Conservation (phyloP, 2,113 vertebrate genomes). For the Corythornis vintsioides region DNA sequence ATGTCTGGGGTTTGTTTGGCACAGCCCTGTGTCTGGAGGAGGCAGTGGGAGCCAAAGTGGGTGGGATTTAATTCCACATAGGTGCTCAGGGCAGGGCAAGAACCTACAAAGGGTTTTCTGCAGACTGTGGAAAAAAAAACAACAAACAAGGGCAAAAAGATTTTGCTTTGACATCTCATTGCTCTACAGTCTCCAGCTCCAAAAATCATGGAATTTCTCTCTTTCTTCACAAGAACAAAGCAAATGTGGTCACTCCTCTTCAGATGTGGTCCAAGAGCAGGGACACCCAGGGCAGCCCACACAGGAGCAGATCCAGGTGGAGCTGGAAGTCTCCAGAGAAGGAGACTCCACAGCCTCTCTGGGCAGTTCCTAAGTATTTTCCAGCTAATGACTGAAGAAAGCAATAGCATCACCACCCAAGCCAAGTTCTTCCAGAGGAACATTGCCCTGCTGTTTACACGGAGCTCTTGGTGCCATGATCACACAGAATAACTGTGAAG, state of each 20-base stretch:
- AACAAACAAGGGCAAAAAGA: slow-evolving; percentile 12
- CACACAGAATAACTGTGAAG: slow-evolving; percentile 1
- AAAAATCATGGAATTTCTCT: background rate
- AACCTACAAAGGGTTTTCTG: background rate
- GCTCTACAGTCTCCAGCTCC: background rate
- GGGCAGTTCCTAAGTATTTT: background rate
- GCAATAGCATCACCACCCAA: fast-evolving
- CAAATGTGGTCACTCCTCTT: background rate
- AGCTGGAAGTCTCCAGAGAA: no score
- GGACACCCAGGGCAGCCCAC: no score
- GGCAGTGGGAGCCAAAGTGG: background rate
- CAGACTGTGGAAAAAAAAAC: background rate
- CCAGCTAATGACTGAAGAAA: background rate
- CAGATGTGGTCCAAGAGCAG: background rate
- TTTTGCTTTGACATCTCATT: background rate
- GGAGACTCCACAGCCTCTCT: no score
- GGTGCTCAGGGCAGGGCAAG: background rate
- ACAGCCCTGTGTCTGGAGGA: background rate
- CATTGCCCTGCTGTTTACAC: background rate
- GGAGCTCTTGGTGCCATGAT: background rate
- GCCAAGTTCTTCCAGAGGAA: background rate
- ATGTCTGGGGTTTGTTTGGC: background rate
- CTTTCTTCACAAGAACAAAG: background rate
- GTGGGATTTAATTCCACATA: background rate
- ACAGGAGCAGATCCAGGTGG: no score